Evolutionary conservation across 2,113 vertebrate species (phyloP).

Genomic region (Antidorcas marsupialis): DNA sequence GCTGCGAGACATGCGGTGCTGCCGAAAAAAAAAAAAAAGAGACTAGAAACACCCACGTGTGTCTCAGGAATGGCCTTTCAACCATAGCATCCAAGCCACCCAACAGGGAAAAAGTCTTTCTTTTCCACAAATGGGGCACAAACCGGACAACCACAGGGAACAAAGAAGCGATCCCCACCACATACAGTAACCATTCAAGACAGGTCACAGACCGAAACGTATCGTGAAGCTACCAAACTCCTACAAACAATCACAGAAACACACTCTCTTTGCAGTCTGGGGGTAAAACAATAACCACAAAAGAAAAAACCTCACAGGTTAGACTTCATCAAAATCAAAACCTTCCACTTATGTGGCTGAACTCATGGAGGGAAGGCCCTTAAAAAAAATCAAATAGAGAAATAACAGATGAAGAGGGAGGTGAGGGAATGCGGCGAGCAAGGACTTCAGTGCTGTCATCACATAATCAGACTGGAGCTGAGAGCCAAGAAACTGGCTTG

Average conservation of each 20-base stretch:
- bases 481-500: not conserved
- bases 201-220: not conserved
- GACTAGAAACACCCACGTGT: too few species aligned
- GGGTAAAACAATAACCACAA: not conserved
- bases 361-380: not conserved
- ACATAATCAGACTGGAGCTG: not conserved
- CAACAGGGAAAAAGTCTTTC: not conserved
- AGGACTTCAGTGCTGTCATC: not conserved
- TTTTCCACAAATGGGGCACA: not conserved
- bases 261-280: not conserved
- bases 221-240: not conserved
- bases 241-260: not conserved
- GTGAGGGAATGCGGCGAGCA: not conserved
- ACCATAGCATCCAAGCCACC: too few species aligned
- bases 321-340: not conserved
- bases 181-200: not conserved
- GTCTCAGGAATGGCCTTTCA: too few species aligned
- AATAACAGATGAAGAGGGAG: not conserved
- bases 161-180: rapidly evolving
- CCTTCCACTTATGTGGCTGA: not conserved
- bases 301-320: not conserved
- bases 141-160: not conserved
- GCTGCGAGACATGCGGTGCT: not conserved
- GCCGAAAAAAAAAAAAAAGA: not conserved
- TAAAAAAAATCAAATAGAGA: not conserved